A percentile compares a stretch with the other conserved stretches of the same genome.
phyloP scores from a whole-genome alignment of 2,888 invertebrate genomes.

The Synanthedon andrenaeformis region DNA sequence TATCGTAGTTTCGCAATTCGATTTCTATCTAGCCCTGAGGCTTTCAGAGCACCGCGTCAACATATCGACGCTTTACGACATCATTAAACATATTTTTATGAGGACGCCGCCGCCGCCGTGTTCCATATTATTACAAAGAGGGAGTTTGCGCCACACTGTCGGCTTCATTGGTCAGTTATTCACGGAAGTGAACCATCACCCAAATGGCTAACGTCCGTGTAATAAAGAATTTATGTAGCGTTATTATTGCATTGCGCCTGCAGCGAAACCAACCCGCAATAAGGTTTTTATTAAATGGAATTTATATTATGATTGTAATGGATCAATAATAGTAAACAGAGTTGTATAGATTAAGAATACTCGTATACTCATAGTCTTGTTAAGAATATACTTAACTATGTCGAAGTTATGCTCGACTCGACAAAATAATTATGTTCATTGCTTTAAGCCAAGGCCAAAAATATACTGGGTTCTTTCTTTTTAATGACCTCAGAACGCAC shows the following conservation, averaged over 20 bases:
- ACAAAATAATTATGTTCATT: too few species aligned
- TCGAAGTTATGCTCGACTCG: too few species aligned
- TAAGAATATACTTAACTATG: too few species aligned
- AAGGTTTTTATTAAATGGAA: constrained; percentile 26
- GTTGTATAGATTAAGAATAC: too few species aligned
- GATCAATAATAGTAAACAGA: neutral
- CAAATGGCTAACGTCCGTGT: constrained; percentile 46
- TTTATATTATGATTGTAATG: constrained; percentile 14
- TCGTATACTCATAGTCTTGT: too few species aligned
- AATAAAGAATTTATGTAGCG: constrained; percentile 44
- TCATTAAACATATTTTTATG: constrained; percentile 69
- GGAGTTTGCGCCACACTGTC: constrained; percentile 28
- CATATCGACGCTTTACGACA: constrained; percentile 62
- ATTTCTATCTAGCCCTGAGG: constrained; percentile 7
- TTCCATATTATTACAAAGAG: constrained; percentile 50
- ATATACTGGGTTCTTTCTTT: too few species aligned
- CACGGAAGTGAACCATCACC: constrained; percentile 43
- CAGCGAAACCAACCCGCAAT: constrained; percentile 24
- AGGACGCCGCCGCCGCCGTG: constrained; percentile 46
- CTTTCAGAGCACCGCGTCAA: constrained; percentile 45
- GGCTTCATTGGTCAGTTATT: constrained; percentile 54
- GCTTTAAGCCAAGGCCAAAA: too few species aligned
- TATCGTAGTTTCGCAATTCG: neutral
- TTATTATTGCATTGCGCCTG: constrained; percentile 22
- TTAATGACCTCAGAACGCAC: too few species aligned